Evolutionary conservation across 2,113 vertebrate species (phyloP).

Genomic region (Gobio gobio): DNA sequence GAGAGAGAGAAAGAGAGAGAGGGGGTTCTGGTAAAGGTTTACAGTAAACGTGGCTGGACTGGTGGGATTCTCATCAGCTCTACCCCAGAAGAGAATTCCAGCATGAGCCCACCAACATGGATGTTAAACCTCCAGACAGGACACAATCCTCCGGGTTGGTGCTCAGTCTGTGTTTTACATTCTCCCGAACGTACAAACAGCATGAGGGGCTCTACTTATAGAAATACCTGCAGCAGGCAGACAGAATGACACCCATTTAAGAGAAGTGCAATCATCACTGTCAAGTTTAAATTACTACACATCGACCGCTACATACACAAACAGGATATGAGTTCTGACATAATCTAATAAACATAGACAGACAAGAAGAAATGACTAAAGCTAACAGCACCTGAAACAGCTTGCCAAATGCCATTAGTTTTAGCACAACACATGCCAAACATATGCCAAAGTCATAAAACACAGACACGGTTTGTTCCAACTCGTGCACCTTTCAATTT

Average conservation of each 20-base stretch:
- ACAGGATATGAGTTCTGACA: neutral
- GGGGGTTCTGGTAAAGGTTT: constrained; percentile 23
- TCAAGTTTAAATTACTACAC: neutral
- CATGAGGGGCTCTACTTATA: neutral
- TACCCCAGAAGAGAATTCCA: constrained; percentile 35
- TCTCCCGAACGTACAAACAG: neutral
- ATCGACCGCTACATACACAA: neutral
- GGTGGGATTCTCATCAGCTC: constrained; percentile 37
- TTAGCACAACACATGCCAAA: neutral
- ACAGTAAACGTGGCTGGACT: constrained; percentile 10
- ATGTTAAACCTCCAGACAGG: constrained; percentile 23
- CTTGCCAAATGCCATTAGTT: constrained; percentile 16
- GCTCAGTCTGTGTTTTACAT: constrained; percentile 33
- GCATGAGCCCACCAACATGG: constrained; percentile 33
- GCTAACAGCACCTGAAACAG: neutral
- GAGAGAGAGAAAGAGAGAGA: neutral
- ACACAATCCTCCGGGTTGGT: constrained; percentile 16
- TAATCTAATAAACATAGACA: constrained; percentile 3
- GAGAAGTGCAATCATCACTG: neutral
- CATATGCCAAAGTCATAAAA: neutral
- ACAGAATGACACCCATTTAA: constrained; percentile 1
- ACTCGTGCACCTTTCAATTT: neutral
- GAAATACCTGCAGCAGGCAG: neutral
- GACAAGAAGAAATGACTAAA: neutral
- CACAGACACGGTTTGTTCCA: constrained; percentile 4